Conservation (phyloP, 2,113 vertebrate genomes). For the Hymenochirus boettgeri region DNA sequence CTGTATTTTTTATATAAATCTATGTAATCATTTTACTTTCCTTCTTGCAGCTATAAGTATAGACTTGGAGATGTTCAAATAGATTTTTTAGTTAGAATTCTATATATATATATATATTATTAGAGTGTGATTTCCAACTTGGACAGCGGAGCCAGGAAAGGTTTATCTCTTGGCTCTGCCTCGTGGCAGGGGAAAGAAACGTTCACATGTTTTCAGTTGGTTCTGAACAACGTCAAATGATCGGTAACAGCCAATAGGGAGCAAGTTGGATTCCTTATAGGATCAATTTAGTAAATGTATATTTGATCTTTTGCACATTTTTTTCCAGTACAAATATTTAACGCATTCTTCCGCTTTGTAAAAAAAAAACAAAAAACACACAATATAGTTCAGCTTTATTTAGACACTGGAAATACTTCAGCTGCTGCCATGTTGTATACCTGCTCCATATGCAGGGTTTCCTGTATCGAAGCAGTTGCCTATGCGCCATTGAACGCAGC, state of each 20-base stretch:
- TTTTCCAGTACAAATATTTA: slow-evolving; percentile 4
- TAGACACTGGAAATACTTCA: neutral
- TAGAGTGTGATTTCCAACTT: slow-evolving; percentile 15
- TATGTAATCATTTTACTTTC: slow-evolving; percentile 29
- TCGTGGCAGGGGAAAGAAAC: neutral
- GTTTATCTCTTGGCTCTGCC: neutral
- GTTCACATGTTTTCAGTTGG: neutral
- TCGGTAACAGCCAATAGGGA: no score
- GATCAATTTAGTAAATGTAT: slow-evolving; percentile 22
- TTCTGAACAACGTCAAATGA: neutral
- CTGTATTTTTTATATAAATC: slow-evolving; percentile 36
- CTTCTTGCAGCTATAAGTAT: slow-evolving; percentile 11
- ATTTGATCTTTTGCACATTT: slow-evolving; percentile 21
- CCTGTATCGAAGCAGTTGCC: neutral
- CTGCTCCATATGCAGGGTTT: neutral
- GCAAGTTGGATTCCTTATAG: neutral
- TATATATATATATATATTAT: neutral
- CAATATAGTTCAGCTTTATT: slow-evolving; percentile 23
- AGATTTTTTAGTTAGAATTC: neutral
- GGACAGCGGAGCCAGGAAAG: neutral
- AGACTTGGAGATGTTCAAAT: slow-evolving; percentile 2
- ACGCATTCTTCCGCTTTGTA: slow-evolving; percentile 30
- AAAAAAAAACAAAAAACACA: slow-evolving; percentile 7
- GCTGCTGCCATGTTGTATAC: neutral
- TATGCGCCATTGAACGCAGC: neutral